Conservation (phyloP, 1,140 invertebrate species). For the Atopsyche davidsoni region DNA sequence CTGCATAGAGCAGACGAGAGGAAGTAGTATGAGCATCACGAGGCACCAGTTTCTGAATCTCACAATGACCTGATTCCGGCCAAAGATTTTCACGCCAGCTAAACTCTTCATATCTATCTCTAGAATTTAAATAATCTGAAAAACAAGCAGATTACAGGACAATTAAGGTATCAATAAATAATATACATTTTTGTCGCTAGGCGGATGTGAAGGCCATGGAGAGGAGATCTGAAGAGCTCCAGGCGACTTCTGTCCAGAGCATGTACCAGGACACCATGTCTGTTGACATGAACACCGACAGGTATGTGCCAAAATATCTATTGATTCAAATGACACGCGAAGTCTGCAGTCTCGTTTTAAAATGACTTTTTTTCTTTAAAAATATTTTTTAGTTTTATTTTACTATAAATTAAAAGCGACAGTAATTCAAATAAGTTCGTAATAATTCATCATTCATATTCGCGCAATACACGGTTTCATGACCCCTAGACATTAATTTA, state of each 20-base stretch:
- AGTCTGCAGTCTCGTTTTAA: too few species aligned
- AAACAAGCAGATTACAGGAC: neutral
- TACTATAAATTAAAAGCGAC: too few species aligned
- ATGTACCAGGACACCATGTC: conserved; percentile 46
- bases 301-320: conserved; percentile 35
- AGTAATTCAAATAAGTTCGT: too few species aligned
- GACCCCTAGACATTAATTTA: too few species aligned
- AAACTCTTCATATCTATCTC: conserved; percentile 29
- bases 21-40: too few species aligned
- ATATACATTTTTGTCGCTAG: conserved; percentile 30
- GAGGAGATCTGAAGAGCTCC: conserved; percentile 39
- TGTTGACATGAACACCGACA: conserved; percentile 48
- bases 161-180: neutral
- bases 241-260: conserved; percentile 46
- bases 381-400: too few species aligned
- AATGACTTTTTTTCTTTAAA: too few species aligned
- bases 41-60: neutral
- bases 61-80: conserved; percentile 28
- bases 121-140: neutral
- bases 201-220: conserved; percentile 39
- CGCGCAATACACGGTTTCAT: too few species aligned
- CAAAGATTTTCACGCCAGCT: conserved; percentile 34
- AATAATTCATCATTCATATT: too few species aligned
- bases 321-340: neutral
- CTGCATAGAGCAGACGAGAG: too few species aligned